Base-by-base conservation (phyloP, 2,888 invertebrate species). In the Caenorhabditis imperialis region DNA sequence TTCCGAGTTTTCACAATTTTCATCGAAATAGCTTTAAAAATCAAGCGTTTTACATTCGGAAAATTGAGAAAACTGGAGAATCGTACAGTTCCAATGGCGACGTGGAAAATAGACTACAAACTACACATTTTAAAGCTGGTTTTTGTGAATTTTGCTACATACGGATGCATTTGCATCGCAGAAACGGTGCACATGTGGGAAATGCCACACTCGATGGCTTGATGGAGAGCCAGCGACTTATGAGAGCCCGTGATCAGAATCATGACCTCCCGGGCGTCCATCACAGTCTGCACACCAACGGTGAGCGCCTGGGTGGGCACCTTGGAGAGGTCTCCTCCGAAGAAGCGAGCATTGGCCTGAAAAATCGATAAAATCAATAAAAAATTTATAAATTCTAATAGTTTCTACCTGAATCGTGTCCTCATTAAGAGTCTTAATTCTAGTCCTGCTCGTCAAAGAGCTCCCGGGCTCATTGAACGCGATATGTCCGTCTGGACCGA, bases 171-270 rank as follows among this genome's bases (percentile, higher is more conserved):
- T 58, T 96, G 98, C 91, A 99, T 96, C 54, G 97, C 97, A 45
- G 96, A 96, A 42, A 98, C 97, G 0, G 99, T 99, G 96, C 98
- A 99, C 98, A 99, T 99, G 90, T 99, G 98, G 91, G 95, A 97
- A 12, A 99, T 93, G 62, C 98, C 98, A 89, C 97, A 95, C 90
- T 99, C 99, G 85, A 99, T 94, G 10, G 98, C 97, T 90, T 72
- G 96, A 88, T 96, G 94, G 75, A 99, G 91, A 60, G 99, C 98
- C 88, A 96, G 93, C 12, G 98, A 92, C 90, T 99, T 99, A 90
- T 96, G 95, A 50, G 93, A 93, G 35, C 98, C 98, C 25, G 96
- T 98, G 75, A 99, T 96, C 62, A 99, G 91, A 87, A 99, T 95
- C 95, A 99, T 94, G 58, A 94, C 94, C 93, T 93, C 89, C 23